These are phyloP conservation scores for Platalea minor DNA, from an alignment of 2,797 vertebrate genomes.

Conservation along the genomic window DNA sequence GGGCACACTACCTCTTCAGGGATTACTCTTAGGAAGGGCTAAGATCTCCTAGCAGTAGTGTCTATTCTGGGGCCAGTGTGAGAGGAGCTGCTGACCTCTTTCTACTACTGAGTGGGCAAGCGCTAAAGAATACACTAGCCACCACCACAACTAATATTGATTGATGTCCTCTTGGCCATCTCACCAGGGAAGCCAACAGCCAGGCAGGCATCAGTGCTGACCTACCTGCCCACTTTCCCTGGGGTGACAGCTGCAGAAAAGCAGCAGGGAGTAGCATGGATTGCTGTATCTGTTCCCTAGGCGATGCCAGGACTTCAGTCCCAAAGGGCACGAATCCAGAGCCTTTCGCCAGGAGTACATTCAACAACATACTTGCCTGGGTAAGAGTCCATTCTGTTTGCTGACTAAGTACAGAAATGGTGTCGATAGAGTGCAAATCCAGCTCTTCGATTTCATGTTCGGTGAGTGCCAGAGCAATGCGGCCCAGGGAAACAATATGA, in stretches of 20 bases:
- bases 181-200: background rate
- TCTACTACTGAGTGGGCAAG: background rate
- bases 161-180: background rate
- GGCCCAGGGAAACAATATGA: constrained; percentile 74
- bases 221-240: background rate
- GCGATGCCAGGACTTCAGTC: background rate
- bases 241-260: background rate
- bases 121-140: background rate
- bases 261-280: background rate
- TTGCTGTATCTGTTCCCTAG: background rate
- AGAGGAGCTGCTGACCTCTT: background rate
- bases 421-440: constrained; percentile 74
- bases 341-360: background rate
- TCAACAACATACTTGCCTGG: constrained; percentile 67
- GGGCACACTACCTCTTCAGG: background rate
- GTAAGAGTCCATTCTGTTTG: constrained; percentile 71
- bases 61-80: background rate
- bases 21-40: background rate
- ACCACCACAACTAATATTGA: background rate
- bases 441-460: constrained; percentile 73
- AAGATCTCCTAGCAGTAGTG: background rate
- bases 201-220: background rate
- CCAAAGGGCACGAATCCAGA: background rate
- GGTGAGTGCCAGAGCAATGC: constrained; percentile 71
- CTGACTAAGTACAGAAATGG: constrained; percentile 67